Percentiles rank a stretch among this genome's conserved stretches.
These are phyloP conservation scores for Cynoglossus semilaevis DNA, from an alignment of 2,113 vertebrate species.

Conservation along the genomic window DNA sequence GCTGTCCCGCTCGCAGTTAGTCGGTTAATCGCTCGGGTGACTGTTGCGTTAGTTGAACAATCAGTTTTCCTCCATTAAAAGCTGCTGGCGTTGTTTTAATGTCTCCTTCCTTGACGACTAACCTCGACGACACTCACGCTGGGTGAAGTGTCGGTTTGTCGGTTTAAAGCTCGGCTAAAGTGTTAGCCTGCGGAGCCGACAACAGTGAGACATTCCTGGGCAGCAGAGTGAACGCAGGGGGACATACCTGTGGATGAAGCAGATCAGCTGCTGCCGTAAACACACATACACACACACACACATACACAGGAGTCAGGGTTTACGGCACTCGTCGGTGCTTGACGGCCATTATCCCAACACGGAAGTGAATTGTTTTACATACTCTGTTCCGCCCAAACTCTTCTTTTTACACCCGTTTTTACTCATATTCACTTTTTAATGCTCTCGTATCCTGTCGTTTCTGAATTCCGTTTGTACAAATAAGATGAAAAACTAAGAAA, in stretches of 20 bases:
- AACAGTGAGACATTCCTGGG: background rate
- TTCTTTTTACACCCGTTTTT: no score
- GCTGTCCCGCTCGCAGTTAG: no score
- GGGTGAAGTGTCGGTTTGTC: no score
- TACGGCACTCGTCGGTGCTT: no score
- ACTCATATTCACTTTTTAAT: no score
- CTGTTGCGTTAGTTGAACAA: background rate
- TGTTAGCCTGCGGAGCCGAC: constrained; percentile 32
- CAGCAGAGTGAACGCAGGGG: background rate
- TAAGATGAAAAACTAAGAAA: no score
- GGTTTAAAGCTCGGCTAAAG: no score
- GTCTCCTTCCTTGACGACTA: background rate
- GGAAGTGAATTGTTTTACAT: constrained; percentile 64
- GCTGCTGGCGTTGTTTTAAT: constrained; percentile 4
- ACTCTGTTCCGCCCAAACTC: no score
- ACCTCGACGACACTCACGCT: background rate
- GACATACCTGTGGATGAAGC: constrained; percentile 51
- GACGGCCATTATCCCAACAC: background rate
- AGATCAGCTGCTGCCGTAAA: background rate
- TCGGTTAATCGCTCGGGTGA: constrained; percentile 36
- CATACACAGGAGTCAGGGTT: constrained; percentile 42
- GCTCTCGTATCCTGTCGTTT: no score
- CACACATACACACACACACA: background rate
- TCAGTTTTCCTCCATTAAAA: constrained; percentile 65
- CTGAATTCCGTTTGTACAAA: no score